These are phyloP conservation scores for Manduca sexta DNA, from an alignment of 1,140 invertebrate genomes.

Conservation along the genomic window DNA sequence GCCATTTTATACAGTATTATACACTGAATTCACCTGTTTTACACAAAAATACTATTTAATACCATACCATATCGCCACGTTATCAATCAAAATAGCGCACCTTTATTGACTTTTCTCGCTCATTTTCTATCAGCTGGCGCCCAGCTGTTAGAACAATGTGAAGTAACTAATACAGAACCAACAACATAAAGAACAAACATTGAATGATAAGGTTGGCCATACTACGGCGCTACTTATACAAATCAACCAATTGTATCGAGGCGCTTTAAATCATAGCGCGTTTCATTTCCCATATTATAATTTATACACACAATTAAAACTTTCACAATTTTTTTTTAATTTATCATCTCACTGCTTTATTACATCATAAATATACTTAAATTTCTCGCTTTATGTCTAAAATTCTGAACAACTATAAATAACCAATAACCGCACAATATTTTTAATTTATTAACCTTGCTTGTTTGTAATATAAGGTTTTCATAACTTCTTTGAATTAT, in stretches of 20 bases:
- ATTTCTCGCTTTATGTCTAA: too few species aligned
- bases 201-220: conserved; percentile 16
- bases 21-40: conserved; percentile 23
- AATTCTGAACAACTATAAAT: too few species aligned
- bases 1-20: conserved; percentile 33
- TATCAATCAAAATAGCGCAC: conserved; percentile 33
- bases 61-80: conserved; percentile 25
- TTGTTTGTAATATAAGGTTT: too few species aligned
- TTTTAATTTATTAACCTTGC: too few species aligned
- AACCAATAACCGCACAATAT: too few species aligned
- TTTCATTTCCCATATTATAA: conserved; percentile 22
- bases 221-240: conserved; percentile 19
- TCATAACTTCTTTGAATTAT: too few species aligned
- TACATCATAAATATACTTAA: too few species aligned
- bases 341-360: too few species aligned
- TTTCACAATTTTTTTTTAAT: too few species aligned
- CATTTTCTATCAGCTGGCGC: conserved; percentile 66
- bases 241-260: conserved; percentile 33
- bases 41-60: conserved; percentile 29
- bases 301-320: too few species aligned
- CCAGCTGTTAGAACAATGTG: conserved; percentile 56
- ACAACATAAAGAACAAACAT: conserved; percentile 36
- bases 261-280: conserved; percentile 15
- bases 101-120: conserved; percentile 57
- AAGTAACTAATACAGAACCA: conserved; percentile 36